Evolutionary conservation across 2,113 vertebrate species (phyloP).

Genomic region (Turdus rufiventris): DNA sequence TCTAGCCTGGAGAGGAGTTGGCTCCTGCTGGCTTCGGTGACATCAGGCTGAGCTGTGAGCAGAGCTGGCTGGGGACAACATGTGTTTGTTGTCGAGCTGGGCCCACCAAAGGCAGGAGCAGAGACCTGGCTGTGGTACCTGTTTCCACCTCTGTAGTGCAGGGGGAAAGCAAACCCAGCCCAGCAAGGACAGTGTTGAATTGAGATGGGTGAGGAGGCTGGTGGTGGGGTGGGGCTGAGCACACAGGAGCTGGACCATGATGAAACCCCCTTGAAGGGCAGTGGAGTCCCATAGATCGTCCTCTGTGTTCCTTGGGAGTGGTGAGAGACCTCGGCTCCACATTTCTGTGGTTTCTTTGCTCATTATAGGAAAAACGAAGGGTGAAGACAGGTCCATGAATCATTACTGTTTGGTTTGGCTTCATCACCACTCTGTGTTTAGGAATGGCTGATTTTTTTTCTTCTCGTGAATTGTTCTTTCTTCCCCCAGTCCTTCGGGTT

Average conservation of each 20-base stretch:
- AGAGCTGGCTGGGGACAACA: not conserved
- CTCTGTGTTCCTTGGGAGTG: not conserved
- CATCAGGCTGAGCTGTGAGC: not conserved
- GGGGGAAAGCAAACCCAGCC: not conserved
- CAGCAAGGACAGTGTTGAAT: not conserved
- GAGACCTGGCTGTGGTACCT: not conserved
- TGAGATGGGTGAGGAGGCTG: not conserved
- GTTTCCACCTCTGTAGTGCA: not conserved
- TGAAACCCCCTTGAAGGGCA: not conserved
- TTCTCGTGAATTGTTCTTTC: conserved; percentile 24
- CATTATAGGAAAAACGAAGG: conserved; percentile 57
- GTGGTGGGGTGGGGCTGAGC: not conserved
- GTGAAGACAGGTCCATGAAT: conserved; percentile 70
- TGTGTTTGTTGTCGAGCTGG: not conserved
- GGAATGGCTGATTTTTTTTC: conserved; percentile 44
- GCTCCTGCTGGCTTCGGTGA: not conserved
- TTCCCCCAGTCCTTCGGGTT: conserved; percentile 12
- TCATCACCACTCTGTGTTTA: not conserved
- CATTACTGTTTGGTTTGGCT: conserved; percentile 69
- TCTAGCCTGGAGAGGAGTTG: not conserved
- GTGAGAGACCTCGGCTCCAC: not conserved
- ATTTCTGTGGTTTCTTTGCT: conserved; percentile 60
- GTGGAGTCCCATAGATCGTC: not conserved
- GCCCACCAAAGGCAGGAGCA: not conserved
- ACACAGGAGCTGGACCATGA: not conserved